A percentile compares a stretch with the other conserved stretches of the same genome.
phyloP scores from a whole-genome alignment of 2,888 invertebrate species.

The Drosophila austrosaltans region DNA sequence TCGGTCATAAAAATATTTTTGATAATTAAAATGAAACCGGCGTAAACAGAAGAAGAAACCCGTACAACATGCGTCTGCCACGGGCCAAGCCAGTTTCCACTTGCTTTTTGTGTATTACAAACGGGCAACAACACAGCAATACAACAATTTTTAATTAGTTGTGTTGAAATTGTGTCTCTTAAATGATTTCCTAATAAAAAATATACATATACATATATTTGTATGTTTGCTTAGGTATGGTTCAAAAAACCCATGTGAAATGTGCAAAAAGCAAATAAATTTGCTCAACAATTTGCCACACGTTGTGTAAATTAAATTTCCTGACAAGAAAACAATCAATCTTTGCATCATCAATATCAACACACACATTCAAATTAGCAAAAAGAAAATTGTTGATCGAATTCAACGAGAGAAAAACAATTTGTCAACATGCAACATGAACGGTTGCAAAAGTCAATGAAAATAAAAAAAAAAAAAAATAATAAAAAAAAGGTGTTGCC shows the following conservation, averaged over 20 bases:
- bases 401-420: slow-evolving; percentile 2
- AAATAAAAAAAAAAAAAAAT: neutral
- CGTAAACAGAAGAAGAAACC: slow-evolving; percentile 45
- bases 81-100: slow-evolving; percentile 78
- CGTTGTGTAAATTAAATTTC: slow-evolving; percentile 43
- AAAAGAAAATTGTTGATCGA: slow-evolving; percentile 18
- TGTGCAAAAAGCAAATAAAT: slow-evolving; percentile 17
- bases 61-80: slow-evolving; percentile 78
- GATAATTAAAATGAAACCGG: slow-evolving; percentile 78
- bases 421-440: slow-evolving; percentile 50
- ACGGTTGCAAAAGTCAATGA: slow-evolving; percentile 8
- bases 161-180: slow-evolving; percentile 52
- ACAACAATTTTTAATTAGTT: slow-evolving; percentile 63
- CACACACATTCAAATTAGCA: slow-evolving; percentile 61
- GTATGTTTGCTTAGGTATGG: slow-evolving; percentile 22
- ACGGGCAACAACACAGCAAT: slow-evolving; percentile 12
- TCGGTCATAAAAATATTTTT: slow-evolving; percentile 73
- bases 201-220: neutral
- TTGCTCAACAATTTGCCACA: slow-evolving; percentile 47
- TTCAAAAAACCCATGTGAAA: slow-evolving; percentile 58
- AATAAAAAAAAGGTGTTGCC: slow-evolving; percentile 48
- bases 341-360: slow-evolving; percentile 60
- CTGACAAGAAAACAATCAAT: slow-evolving; percentile 59
- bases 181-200: slow-evolving; percentile 25
- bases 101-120: slow-evolving; percentile 49